Base-by-base conservation (phyloP, 92 coral and sea anemone species). In the Actinernus sp. region DNA sequence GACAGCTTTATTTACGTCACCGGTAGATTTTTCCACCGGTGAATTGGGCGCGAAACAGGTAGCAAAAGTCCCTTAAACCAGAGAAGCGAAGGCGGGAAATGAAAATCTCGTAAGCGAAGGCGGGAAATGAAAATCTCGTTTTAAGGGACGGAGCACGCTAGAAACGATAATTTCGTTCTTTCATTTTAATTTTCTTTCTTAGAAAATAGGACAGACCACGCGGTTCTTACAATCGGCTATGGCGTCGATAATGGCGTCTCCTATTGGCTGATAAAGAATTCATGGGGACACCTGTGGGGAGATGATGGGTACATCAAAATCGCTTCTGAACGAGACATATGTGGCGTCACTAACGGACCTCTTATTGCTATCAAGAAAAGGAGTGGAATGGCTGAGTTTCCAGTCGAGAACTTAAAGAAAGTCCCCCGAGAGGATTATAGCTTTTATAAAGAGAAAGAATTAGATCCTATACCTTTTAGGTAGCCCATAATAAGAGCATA, bases 261-360 rank as follows among this genome's bases (percentile, higher is more conserved):
- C 0, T 90, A 86, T 29, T 93, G 98, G 98, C 31, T 90, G 34
- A 74, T 93, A 31, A 90, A 93, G 65, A 93, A 93, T 62, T 90
- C 98, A 1, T 93, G 98, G 98, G 98, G 98, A 17, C 91, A 75
- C 60, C 82, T 93, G 55, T 93, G 98, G 98, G 98, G 98, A 6
- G 93, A 93, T 8, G 58, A 71, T 49, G 98, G 98, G 1, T 90
- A 76, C 79, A 63, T 93, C 49, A 90, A 83, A 54, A 71, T 93
- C 14, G 76, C 96, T 11, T 68, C 84, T 33, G 81, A 69, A 20
- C 55, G 61, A 21, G 79, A 93, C 71, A 65, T 82, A 13, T 92
- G 97, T 38, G 96, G 96, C 3, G 36, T 86, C 31, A 63, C 77
- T 7, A 74, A 82, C 37, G 98, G 98, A 23, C 90, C 89, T 11